A percentile compares a stretch with the other conserved stretches of the same genome.
These are phyloP conservation scores for Cryptus armator DNA, from an alignment of 2,888 invertebrate genomes.

Conservation along the genomic window DNA sequence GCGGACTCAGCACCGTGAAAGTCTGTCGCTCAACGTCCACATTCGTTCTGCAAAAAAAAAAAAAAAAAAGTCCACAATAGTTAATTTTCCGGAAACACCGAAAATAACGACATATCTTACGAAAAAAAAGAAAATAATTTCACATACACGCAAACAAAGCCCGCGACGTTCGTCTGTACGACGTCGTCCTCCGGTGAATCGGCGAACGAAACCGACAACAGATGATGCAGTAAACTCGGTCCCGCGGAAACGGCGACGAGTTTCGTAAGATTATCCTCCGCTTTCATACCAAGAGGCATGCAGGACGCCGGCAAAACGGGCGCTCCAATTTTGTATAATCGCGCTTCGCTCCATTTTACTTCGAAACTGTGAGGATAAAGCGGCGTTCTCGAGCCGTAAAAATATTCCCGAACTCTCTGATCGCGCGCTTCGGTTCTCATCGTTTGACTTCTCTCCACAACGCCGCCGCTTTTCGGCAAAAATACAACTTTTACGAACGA, in stretches of 20 bases:
- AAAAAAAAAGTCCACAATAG: neutral
- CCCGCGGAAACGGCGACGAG: conserved; percentile 93
- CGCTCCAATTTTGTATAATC: conserved; percentile 97
- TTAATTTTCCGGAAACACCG: neutral
- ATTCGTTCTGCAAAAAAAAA: conserved; percentile 90
- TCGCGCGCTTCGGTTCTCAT: conserved; percentile 92
- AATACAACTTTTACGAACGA: conserved; percentile 96
- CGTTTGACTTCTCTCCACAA: conserved; percentile 93
- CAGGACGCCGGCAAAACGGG: conserved; percentile 97
- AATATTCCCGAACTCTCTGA: conserved; percentile 95
- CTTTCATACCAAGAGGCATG: conserved; percentile 98
- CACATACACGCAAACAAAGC: conserved; percentile 96
- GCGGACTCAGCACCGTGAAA: conserved; percentile 96
- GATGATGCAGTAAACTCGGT: conserved; percentile 92
- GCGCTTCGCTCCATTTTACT: conserved; percentile 95
- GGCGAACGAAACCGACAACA: conserved; percentile 96
- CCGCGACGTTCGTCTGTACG: conserved; percentile 94
- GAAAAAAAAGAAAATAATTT: conserved; percentile 1
- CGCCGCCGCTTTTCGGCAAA: conserved; percentile 98
- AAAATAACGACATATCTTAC: neutral
- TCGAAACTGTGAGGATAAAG: conserved; percentile 98
- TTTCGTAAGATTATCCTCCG: conserved; percentile 96
- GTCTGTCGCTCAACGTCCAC: conserved; percentile 95
- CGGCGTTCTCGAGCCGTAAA: conserved; percentile 94
- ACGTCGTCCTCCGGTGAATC: conserved; percentile 93